Base-by-base conservation (phyloP, 2,888 invertebrate genomes). In the Gortyna flavago region DNA sequence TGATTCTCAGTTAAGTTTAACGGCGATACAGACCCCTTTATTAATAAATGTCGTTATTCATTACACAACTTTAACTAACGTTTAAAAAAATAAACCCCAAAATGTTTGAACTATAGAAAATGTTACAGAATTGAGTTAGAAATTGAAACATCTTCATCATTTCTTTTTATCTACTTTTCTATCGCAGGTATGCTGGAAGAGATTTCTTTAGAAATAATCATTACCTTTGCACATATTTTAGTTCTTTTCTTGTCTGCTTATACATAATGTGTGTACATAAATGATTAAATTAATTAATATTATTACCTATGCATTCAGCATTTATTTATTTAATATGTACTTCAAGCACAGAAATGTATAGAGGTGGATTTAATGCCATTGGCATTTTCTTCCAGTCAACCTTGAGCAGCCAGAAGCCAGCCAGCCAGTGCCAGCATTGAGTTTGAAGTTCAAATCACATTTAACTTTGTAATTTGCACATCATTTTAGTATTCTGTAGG, bases 401-500 rank as follows among this genome's bases (percentile, higher is more conserved):
- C 54, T 54, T n/a, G 54, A 54, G 25, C 25, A n/a, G 9, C 54
- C 54, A 54, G 25, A 5, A 44, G 44, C 44, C 54, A 25, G 54
- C 54, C 25, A 25, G 25, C 25, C 54, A 25, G 54, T 54, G 25
- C 25, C 54, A 54, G 54, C 38, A 32, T 54, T 61, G 7, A n/a
- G 25, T 78, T 25, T 61, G n/a, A 65, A 61, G n/a, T 66, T 29
- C 48, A 41, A 80, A 29, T 18, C 11, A 51, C 21, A 32, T 35
- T 18, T 51, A 54, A 38, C 18, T 59, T 44, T 44, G 16, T 66
- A 61, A 83, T 83, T 72, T 67, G 66, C 79, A 84, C 35, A 71
- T 71, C 0, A 72, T 79, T 80, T 86, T 71, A 84, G 80, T 25
- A 7, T 11, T 48, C 54, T 13, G 80, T 84, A 75, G 86, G 84